Evolutionary conservation across 53 echinoderm and acorn worm genomes (phyloP), one percentile per base, ranked within the genome.

Genomic region (Temnopleurus reevesii): DNA sequence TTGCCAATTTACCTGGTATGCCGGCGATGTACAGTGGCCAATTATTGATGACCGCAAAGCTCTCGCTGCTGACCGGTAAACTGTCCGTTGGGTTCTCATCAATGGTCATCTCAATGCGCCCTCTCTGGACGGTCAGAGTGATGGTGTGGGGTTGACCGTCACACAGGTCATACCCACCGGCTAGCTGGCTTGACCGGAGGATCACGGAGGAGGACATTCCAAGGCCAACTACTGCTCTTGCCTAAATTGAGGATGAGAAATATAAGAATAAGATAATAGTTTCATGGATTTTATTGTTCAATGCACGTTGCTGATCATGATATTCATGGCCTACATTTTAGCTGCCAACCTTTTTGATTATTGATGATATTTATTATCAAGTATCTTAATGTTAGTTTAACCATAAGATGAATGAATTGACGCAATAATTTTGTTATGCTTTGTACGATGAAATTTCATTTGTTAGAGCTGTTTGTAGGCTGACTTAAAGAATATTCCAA

Each of bases 131-230:
- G 18, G 76, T 34, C 58, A 97, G 49, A 8, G 3, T 47, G 56
- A 97, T 53, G 21, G 76, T 84, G 89, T 97, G 97, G 17, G 93
- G 89, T n/a, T 63, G 59, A 76, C 91, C 91, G 81, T 97, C 91
- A 77, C 97, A 97, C 60, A 97, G 66, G 30, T 81, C 90, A 86
- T 91, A 97, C 17, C 90, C 94, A 76, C 92, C 89, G 76, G 89
- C 45, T 77, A 97, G 35, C 46, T 87, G 59, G 57, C 63, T 91
- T 26, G 97, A 90, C 26, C 95, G 91, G 5, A 94, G 93, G 53
- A 97, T 94, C 51, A 92, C 65, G 15, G 97, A 90, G 3, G 95
- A 61, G 21, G 59, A 44, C 4, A 26, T 55, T 0, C 93, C 90
- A 41, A 94, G 91, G 58, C 95, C 90, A 23, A 95, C 84, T 23